A percentile compares a stretch with the other conserved stretches of the same genome.
Conservation (phyloP, 2,888 invertebrate species). For the Archaeoteleia sp. region DNA sequence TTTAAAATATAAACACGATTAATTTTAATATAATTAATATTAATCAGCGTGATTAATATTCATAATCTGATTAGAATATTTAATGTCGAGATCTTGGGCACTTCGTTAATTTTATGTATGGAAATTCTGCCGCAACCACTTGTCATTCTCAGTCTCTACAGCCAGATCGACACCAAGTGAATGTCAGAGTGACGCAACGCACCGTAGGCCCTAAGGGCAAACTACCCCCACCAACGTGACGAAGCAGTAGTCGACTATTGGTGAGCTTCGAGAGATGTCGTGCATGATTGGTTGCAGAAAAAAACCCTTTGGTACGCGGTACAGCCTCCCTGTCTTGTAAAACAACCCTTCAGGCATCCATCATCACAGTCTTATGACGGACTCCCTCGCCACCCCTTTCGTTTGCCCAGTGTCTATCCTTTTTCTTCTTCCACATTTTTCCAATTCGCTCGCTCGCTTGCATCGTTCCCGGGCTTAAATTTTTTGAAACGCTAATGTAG, state of each 20-base stretch:
- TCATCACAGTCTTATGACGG: slow-evolving; percentile 68
- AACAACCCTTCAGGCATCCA: slow-evolving; percentile 73
- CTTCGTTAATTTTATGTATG: slow-evolving; percentile 3
- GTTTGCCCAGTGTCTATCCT: slow-evolving; percentile 42
- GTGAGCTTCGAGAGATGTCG: slow-evolving; percentile 45
- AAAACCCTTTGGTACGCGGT: slow-evolving; percentile 64
- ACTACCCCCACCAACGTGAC: slow-evolving; percentile 62
- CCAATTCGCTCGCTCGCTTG: slow-evolving; percentile 1
- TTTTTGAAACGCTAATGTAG: slow-evolving; percentile 47
- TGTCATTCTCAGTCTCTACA: slow-evolving; percentile 56
- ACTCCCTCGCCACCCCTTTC: slow-evolving; percentile 70
- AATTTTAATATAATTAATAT: slow-evolving; percentile 17
- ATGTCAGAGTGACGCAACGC: slow-evolving; percentile 73
- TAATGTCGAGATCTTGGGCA: neutral
- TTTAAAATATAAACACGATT: no score
- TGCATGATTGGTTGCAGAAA: slow-evolving; percentile 55
- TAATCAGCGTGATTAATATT: slow-evolving; percentile 34
- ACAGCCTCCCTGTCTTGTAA: slow-evolving; percentile 53
- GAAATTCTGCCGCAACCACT: slow-evolving; percentile 47
- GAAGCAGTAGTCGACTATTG: slow-evolving; percentile 56
- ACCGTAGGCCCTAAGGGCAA: slow-evolving; percentile 66
- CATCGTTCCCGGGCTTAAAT: slow-evolving; percentile 13
- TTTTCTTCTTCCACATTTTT: slow-evolving; percentile 18
- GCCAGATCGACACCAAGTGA: slow-evolving; percentile 68
- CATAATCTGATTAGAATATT: slow-evolving; percentile 25